phyloP scores from a whole-genome alignment of 1,140 invertebrate genomes.

The Schlechtendalia chinensis region DNA sequence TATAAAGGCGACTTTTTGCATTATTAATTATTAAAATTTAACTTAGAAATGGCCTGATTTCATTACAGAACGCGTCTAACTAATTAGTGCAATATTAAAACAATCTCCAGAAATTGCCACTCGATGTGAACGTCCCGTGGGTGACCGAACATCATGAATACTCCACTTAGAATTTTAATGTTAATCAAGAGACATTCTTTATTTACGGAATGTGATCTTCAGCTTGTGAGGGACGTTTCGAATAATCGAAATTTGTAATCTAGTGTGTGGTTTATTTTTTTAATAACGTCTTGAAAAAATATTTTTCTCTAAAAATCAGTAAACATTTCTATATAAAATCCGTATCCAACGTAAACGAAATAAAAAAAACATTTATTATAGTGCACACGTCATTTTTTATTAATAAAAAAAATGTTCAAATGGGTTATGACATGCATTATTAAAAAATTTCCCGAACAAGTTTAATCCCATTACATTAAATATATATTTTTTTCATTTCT shows the following conservation, averaged over 20 bases:
- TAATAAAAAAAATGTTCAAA: background rate
- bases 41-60: too few relatives aligned
- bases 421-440: background rate
- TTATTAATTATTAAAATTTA: too few relatives aligned
- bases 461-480: background rate
- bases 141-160: too few relatives aligned
- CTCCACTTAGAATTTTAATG: too few relatives aligned
- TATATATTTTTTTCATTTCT: background rate
- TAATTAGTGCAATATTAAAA: too few relatives aligned
- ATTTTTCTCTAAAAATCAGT: background rate
- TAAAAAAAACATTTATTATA: background rate
- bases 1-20: too few relatives aligned
- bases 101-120: too few relatives aligned
- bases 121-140: too few relatives aligned
- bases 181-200: too few relatives aligned
- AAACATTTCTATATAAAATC: background rate
- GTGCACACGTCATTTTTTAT: background rate
- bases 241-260: background rate
- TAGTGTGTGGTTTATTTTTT: too few relatives aligned
- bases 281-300: background rate
- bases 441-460: slow-evolving; percentile 1
- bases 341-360: background rate
- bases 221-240: background rate
- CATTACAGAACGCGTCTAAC: too few relatives aligned
- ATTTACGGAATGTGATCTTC: background rate